phyloP scores from a whole-genome alignment of 1,140 invertebrate genomes.

The Drosophila dunni region DNA sequence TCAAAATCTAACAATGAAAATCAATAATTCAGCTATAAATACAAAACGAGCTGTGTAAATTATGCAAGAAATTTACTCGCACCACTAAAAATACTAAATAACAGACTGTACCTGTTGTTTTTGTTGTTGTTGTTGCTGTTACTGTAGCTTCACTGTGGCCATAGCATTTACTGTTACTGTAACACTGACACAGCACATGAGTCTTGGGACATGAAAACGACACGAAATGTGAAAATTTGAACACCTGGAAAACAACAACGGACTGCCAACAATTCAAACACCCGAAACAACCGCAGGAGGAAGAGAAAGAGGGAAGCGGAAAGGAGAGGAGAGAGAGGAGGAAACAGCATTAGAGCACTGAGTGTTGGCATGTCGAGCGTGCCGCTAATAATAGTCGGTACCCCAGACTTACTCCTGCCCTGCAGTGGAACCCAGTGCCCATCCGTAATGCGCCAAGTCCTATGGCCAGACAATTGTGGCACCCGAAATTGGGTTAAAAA shows the following conservation, averaged over 20 bases:
- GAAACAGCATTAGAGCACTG: neutral
- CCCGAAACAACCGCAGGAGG: neutral
- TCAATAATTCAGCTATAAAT: slow-evolving; percentile 76
- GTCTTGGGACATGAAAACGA: slow-evolving; percentile 38
- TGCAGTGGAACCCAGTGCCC: neutral
- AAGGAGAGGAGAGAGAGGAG: no score
- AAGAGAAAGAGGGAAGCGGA: no score
- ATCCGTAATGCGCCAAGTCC: neutral
- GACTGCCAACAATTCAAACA: neutral
- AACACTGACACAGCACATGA: slow-evolving; percentile 36
- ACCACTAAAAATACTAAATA: slow-evolving; percentile 3
- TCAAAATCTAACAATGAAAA: slow-evolving; percentile 64
- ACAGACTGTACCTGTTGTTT: slow-evolving; percentile 1
- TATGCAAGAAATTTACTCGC: slow-evolving; percentile 45
- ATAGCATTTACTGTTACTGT: slow-evolving; percentile 14
- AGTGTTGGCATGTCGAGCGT: slow-evolving; percentile 72
- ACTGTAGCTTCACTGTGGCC: neutral
- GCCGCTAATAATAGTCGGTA: slow-evolving; percentile 74
- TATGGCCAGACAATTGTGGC: slow-evolving; percentile 39
- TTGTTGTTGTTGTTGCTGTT: slow-evolving; percentile 1
- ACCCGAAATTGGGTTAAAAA: slow-evolving; percentile 44
- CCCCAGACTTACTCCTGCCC: slow-evolving; percentile 8
- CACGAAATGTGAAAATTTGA: slow-evolving; percentile 48
- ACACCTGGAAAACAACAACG: slow-evolving; percentile 37
- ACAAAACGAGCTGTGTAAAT: slow-evolving; percentile 56